Conservation (phyloP, 2,888 invertebrate species). For the Lasioglossum morio region DNA sequence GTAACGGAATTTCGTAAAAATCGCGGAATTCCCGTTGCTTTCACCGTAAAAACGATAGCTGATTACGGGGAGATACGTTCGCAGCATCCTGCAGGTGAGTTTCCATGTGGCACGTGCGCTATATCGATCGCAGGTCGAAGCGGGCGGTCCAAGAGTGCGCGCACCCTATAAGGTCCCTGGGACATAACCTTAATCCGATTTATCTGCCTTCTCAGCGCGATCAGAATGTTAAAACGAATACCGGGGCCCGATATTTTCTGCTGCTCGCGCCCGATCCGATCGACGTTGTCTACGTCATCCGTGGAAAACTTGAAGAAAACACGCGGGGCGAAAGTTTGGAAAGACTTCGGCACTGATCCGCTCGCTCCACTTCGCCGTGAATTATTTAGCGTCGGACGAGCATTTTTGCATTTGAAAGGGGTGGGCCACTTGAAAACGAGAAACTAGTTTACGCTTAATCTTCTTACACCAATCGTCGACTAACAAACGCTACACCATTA, state of each 20-base stretch:
- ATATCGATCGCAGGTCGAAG: slow-evolving; percentile 57
- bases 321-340: slow-evolving; percentile 28
- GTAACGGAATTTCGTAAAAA: neutral
- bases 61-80: slow-evolving; percentile 30
- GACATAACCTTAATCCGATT: slow-evolving; percentile 69
- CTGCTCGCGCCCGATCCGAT: slow-evolving; percentile 17
- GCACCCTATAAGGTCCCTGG: slow-evolving; percentile 38
- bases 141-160: slow-evolving; percentile 38
- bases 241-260: slow-evolving; percentile 21
- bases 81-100: slow-evolving; percentile 43
- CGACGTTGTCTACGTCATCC: slow-evolving; percentile 31
- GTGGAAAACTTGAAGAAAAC: slow-evolving; percentile 27
- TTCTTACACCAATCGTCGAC: neutral
- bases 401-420: slow-evolving; percentile 20
- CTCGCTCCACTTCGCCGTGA: neutral
- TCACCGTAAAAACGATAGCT: slow-evolving; percentile 21
- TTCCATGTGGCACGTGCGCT: slow-evolving; percentile 28
- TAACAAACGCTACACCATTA: neutral
- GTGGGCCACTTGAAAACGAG: neutral
- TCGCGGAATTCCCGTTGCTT: slow-evolving; percentile 15
- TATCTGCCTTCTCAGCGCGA: slow-evolving; percentile 53
- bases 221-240: slow-evolving; percentile 63
- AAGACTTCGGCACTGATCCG: neutral
- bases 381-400: slow-evolving; percentile 28
- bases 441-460: neutral